Conservation (phyloP, 2,113 vertebrate genomes). For the Dasyornis broadbenti region DNA sequence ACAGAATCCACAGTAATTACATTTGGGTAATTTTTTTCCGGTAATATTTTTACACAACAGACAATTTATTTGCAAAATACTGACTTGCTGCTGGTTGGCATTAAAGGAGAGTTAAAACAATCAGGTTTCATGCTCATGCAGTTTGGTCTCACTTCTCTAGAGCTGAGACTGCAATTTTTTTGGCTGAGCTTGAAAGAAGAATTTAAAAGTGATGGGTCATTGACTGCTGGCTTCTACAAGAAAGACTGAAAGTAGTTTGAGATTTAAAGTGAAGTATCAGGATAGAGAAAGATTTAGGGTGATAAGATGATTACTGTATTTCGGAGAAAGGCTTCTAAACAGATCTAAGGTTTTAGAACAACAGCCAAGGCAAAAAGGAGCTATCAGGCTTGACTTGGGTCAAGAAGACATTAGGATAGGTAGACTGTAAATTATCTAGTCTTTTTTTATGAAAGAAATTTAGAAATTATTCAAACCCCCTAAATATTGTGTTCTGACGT, state of each 20-base stretch:
- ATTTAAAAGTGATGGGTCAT: not conserved
- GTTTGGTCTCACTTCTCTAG: not conserved
- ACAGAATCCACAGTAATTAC: not conserved
- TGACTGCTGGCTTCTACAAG: not conserved
- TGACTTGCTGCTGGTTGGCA: not conserved
- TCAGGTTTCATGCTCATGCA: not conserved
- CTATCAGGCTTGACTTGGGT: not conserved
- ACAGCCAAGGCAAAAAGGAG: not conserved
- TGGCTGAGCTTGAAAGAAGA: not conserved
- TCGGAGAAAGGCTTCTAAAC: not conserved
- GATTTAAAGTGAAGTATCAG: not conserved
- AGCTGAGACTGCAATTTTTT: not conserved
- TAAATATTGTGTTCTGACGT: not conserved
- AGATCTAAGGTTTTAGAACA: not conserved
- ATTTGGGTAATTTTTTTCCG: not conserved
- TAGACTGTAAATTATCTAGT: not conserved
- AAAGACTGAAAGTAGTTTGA: not conserved
- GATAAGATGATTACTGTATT: not conserved
- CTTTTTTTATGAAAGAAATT: not conserved
- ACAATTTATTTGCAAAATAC: not conserved
- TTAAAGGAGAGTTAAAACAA: not conserved
- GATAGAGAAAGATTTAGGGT: not conserved
- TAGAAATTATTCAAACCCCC: not conserved
- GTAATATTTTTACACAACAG: not conserved
- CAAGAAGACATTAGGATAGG: not conserved